Base-by-base conservation (phyloP, 92 coral and sea anemone species). In the Plumapathes pennacea region DNA sequence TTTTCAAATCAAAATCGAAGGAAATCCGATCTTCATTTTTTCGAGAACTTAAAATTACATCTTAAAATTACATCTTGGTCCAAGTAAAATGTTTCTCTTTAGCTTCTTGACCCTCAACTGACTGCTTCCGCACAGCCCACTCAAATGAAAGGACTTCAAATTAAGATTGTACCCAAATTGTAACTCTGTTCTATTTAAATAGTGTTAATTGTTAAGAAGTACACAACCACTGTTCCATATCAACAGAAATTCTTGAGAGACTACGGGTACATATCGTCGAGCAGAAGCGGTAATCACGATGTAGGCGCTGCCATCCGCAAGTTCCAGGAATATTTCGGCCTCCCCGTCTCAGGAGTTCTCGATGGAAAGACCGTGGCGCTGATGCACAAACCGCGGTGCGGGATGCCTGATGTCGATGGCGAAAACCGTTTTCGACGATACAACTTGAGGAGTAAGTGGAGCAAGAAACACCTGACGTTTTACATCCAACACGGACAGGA, bases 301-400 rank as follows among this genome's bases (percentile, higher is more conserved):
- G 69, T 67, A 3, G 18, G 45, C 10, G 25, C 77, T 0, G 90
- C 90, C 64, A 83, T 83, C 49, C 47, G 61, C 18, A 59, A 62
- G 7, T 83, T 77, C 46, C 90, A 83, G 41, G 63, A 48, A 29
- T 83, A 36, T 38, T 69, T 63, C 59, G 64, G 72, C 19, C 90
- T 83, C 2, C 69, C 72, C 4, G 76, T 71, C 52, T 77, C 55
- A 32, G 90, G 90, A 8, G 49, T n/a, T 20, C 67, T 83, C 8
- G 90, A 83, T 25, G 45, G 40, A 11, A 43, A 64, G n/a, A 83
- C 90, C 1, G 19, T 83, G 4, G 12, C 15, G 4, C 57, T 64
- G 21, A 83, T 83, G 85, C 57, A 71, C 24, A 83, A 72, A 25
- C 73, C 81, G 2, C 65, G 90, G 17, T 83, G 90, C 38, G 90